These are phyloP conservation scores for Arbacia lixula DNA, from an alignment of 53 echinoderm and acorn worm species.

Conservation along the genomic window DNA sequence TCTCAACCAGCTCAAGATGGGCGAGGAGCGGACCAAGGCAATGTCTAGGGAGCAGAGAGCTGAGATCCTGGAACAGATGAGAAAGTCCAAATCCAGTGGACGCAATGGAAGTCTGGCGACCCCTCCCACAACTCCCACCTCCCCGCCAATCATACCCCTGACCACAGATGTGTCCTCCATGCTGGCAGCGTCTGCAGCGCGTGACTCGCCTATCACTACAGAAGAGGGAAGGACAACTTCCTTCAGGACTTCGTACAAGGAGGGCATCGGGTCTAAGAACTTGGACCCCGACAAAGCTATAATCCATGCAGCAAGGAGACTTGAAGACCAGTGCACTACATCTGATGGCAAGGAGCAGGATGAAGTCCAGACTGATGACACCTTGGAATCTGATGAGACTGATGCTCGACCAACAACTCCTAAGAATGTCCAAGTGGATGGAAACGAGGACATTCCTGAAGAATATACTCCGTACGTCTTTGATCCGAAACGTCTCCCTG, in stretches of 20 bases:
- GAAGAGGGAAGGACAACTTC: constrained; percentile 67
- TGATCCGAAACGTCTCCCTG: constrained; percentile 83
- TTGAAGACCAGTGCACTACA: constrained; percentile 65
- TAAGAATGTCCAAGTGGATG: not conserved
- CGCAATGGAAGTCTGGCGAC: constrained; percentile 55
- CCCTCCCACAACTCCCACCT: constrained; percentile 68
- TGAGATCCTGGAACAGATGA: constrained; percentile 89
- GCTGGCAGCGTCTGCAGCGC: constrained; percentile 16
- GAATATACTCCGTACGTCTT: constrained; percentile 65
- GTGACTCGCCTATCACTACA: constrained; percentile 28
- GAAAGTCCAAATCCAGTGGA: constrained; percentile 66
- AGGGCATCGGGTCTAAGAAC: constrained; percentile 65
- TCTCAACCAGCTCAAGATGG: constrained; percentile 46
- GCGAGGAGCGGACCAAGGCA: constrained; percentile 65
- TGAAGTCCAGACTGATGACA: constrained; percentile 12
- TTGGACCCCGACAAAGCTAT: constrained; percentile 94
- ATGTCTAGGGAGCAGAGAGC: constrained; percentile 90
- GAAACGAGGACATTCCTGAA: not conserved
- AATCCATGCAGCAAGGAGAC: constrained; percentile 82
- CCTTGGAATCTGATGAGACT: not conserved
- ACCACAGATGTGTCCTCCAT: constrained; percentile 28
- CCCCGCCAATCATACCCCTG: constrained; percentile 38
- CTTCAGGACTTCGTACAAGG: constrained; percentile 86
- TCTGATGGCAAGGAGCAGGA: constrained; percentile 1
- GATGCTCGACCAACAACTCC: constrained; percentile 22